These are phyloP conservation scores for Lepidocyrtoides sp. DNA, from an alignment of 2,888 invertebrate genomes.

Conservation along the genomic window DNA sequence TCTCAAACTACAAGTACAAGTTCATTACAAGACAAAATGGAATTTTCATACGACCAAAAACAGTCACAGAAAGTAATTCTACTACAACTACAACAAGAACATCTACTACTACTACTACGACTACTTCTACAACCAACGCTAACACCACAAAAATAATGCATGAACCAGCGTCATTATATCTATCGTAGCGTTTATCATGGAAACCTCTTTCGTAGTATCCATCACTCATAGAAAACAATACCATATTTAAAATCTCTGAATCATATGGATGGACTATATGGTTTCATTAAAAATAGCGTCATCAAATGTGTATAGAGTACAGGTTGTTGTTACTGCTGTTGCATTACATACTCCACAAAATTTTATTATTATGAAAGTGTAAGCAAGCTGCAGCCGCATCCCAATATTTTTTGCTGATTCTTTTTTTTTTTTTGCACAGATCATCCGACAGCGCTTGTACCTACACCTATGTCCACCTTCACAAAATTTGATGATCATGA, in stretches of 20 bases:
- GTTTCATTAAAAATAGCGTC: conserved; percentile 46
- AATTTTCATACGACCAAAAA: conserved; percentile 75
- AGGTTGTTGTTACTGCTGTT: not conserved
- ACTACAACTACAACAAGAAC: conserved; percentile 5
- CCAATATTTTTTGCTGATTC: not conserved
- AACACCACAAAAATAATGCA: conserved; percentile 17
- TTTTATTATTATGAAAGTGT: conserved; percentile 26
- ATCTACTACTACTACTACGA: not conserved
- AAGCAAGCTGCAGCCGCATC: conserved; percentile 12
- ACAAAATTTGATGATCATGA: conserved; percentile 18
- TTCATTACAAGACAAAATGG: conserved; percentile 62
- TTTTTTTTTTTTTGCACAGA: not conserved
- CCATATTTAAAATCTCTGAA: conserved; percentile 38
- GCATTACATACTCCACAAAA: not conserved
- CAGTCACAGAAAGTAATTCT: conserved; percentile 74
- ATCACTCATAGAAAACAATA: conserved; percentile 55
- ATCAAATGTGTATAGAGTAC: no score
- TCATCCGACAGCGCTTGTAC: conserved; percentile 23
- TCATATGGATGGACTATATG: conserved; percentile 35
- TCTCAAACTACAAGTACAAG: conserved; percentile 59
- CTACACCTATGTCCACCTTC: conserved; percentile 43
- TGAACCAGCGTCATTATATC: conserved; percentile 19
- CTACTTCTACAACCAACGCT: not conserved
- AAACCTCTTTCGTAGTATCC: conserved; percentile 57
- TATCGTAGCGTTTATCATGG: conserved; percentile 56